These are phyloP conservation scores for Reinhardtius hippoglossoides DNA, from an alignment of 2,113 vertebrate species.

Conservation along the genomic window DNA sequence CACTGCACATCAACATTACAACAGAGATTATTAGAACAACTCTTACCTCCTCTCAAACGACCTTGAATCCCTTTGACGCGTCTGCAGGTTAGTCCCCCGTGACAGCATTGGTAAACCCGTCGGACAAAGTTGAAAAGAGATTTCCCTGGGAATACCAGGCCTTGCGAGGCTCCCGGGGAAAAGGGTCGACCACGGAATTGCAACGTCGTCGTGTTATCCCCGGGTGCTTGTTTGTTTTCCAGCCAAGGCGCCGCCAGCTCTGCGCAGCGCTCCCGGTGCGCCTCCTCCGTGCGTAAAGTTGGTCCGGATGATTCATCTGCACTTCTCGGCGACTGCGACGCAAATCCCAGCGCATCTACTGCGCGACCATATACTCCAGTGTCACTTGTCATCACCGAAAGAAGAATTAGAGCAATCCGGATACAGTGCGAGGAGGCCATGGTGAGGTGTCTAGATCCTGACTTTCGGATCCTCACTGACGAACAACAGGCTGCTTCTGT, in stretches of 20 bases:
- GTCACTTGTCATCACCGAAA: slow-evolving; percentile 29
- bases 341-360: slow-evolving; percentile 22
- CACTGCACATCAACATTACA: too few relatives aligned
- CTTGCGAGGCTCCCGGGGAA: slow-evolving; percentile 23
- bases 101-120: slow-evolving; percentile 83
- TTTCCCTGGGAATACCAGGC: slow-evolving; percentile 78
- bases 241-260: slow-evolving; percentile 71
- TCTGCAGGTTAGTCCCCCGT: slow-evolving; percentile 72
- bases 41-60: slow-evolving; percentile 71
- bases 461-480: neutral
- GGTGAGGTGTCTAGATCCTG: slow-evolving; percentile 12
- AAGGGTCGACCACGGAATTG: slow-evolving; percentile 69
- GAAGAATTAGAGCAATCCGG: slow-evolving; percentile 54
- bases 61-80: slow-evolving; percentile 84
- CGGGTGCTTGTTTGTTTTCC: slow-evolving; percentile 43
- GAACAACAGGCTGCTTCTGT: slow-evolving; percentile 5
- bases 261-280: slow-evolving; percentile 69
- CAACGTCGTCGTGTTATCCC: slow-evolving; percentile 45
- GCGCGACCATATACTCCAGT: slow-evolving; percentile 58
- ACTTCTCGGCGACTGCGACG: neutral
- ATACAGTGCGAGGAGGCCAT: slow-evolving; percentile 49
- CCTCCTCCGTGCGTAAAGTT: slow-evolving; percentile 53
- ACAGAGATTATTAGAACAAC: neutral
- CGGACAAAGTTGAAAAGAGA: slow-evolving; percentile 79
- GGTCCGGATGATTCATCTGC: neutral